Conservation (phyloP, 2,888 invertebrate species). For the Drosophila paracracens region DNA sequence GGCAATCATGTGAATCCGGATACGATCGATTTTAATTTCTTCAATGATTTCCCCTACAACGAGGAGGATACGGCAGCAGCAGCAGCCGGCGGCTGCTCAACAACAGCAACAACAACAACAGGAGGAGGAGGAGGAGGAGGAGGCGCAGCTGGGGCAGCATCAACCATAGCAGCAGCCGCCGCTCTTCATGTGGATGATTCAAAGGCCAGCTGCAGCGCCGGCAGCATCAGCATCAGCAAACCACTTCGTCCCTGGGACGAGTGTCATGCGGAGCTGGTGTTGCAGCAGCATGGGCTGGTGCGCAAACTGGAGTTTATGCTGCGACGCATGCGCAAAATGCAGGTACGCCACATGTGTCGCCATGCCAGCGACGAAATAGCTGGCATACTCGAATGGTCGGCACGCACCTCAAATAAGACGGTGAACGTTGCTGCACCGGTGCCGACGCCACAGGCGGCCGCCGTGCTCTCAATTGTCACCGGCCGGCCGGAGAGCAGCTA, state of each 20-base stretch:
- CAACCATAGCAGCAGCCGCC: conserved; percentile 8
- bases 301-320: conserved; percentile 90
- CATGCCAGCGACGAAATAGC: conserved; percentile 92
- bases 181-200: conserved; percentile 17
- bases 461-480: conserved; percentile 71
- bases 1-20: conserved; percentile 71
- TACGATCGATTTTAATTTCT: conserved; percentile 83
- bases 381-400: conserved; percentile 91
- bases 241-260: conserved; percentile 66
- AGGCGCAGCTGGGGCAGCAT: conserved; percentile 2
- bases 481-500: conserved; percentile 71
- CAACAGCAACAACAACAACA: conserved; percentile 11
- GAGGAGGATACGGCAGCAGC: conserved; percentile 45
- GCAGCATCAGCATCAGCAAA: background rate
- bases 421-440: conserved; percentile 42
- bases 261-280: conserved; percentile 77
- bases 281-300: conserved; percentile 86
- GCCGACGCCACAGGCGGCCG: conserved; percentile 50
- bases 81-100: background rate
- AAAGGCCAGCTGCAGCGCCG: conserved; percentile 26
- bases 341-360: conserved; percentile 90
- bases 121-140: conserved; percentile 6
- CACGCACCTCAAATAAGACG: conserved; percentile 84
- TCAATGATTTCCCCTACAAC: conserved; percentile 77
- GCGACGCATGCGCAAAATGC: conserved; percentile 91